phyloP scores from a whole-genome alignment of 2,888 invertebrate genomes.

The Agrenia bidenticulata region DNA sequence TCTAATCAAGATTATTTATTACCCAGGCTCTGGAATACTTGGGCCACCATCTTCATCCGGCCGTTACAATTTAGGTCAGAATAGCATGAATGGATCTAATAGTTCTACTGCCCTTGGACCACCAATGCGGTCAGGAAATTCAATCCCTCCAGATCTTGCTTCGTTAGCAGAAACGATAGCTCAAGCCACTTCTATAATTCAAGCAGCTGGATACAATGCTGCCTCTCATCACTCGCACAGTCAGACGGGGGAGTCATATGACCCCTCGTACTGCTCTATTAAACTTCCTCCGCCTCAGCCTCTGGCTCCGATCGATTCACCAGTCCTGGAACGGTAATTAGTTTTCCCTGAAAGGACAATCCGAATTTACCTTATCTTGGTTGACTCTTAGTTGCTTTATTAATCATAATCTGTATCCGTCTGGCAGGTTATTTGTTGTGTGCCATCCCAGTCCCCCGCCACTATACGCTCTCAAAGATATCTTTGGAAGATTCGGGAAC shows the following conservation, averaged over 20 bases:
- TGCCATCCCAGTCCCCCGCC: constrained; percentile 69
- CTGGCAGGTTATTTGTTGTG: constrained; percentile 62
- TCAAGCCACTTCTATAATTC: constrained; percentile 74
- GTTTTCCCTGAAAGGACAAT: not conserved
- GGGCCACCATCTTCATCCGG: not conserved
- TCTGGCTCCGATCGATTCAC: constrained; percentile 58
- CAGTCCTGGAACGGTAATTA: constrained; percentile 57
- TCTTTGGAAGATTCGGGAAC: constrained; percentile 87
- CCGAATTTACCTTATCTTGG: not conserved
- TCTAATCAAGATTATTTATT: not conserved
- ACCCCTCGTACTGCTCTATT: constrained; percentile 61
- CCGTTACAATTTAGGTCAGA: not conserved
- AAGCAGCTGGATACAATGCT: constrained; percentile 61
- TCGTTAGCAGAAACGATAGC: constrained; percentile 73
- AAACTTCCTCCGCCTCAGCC: constrained; percentile 70
- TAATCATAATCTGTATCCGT: no score
- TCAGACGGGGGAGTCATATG: constrained; percentile 54
- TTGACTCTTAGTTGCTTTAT: no score
- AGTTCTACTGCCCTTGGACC: constrained; percentile 9
- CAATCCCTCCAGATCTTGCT: constrained; percentile 60
- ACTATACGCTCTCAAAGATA: constrained; percentile 75
- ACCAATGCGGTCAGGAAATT: constrained; percentile 35
- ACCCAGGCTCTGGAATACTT: constrained; percentile 8
- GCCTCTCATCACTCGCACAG: constrained; percentile 39
- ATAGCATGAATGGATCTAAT: not conserved